Percentiles rank a stretch among this genome's conserved stretches.
phyloP scores from a whole-genome alignment of 2,888 invertebrate genomes.

The Amorpha juglandis region DNA sequence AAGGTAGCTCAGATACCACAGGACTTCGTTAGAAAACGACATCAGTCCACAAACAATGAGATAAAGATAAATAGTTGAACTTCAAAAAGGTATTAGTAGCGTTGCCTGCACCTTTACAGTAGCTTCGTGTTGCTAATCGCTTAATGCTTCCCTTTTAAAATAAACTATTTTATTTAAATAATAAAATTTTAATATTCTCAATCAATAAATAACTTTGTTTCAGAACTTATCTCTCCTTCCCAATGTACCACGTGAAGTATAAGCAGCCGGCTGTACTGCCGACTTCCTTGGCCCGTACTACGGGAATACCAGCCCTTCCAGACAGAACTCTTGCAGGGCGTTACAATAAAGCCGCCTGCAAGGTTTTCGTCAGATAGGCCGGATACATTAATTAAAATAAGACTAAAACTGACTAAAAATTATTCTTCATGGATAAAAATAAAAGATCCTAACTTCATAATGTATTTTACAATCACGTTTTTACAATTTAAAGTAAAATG shows the following conservation, averaged over 20 bases:
- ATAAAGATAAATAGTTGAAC: too few species aligned
- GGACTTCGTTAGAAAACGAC: too few species aligned
- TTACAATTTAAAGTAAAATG: constrained; percentile 85
- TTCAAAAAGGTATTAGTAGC: too few species aligned
- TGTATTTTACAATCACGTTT: constrained; percentile 55
- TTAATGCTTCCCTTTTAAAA: too few species aligned
- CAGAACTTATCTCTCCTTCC: constrained; percentile 83
- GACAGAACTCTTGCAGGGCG: constrained; percentile 83
- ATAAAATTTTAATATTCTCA: background rate
- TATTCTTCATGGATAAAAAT: background rate
- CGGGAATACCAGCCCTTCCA: constrained; percentile 80
- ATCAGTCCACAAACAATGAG: too few species aligned
- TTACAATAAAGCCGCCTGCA: constrained; percentile 82
- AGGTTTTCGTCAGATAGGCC: constrained; percentile 60
- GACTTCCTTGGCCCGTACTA: constrained; percentile 74
- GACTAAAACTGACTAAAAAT: background rate
- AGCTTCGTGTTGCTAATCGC: too few species aligned
- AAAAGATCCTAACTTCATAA: background rate
- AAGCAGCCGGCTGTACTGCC: constrained; percentile 85
- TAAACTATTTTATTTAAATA: too few species aligned
- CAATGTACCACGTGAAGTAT: constrained; percentile 83
- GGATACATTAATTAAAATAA: background rate
- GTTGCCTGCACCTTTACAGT: too few species aligned
- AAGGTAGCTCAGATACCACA: too few species aligned
- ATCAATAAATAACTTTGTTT: constrained; percentile 28